Evolutionary conservation across 2,888 invertebrate species (phyloP).

Genomic region (Fabriciana adippe): DNA sequence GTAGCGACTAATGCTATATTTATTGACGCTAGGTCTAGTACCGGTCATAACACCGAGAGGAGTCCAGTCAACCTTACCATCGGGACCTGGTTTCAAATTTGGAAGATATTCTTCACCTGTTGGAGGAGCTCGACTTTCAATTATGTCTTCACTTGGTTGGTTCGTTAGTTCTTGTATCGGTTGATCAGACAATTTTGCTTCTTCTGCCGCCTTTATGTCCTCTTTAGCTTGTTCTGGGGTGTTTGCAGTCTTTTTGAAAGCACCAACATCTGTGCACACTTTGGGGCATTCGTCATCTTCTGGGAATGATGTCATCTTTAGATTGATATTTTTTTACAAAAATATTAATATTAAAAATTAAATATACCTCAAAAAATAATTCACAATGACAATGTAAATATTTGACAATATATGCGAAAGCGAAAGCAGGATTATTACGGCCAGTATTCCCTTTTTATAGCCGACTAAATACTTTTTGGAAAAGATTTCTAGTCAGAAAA

Average conservation of each 20-base stretch:
- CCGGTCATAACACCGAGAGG: slow-evolving; percentile 87
- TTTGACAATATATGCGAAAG: slow-evolving; percentile 1
- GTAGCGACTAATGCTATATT: slow-evolving; percentile 88
- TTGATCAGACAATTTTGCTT: slow-evolving; percentile 33
- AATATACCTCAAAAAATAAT: slow-evolving; percentile 5
- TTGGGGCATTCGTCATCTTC: slow-evolving; percentile 64
- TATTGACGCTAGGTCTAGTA: slow-evolving; percentile 88
- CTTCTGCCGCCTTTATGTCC: slow-evolving; percentile 42
- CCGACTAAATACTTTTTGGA: too few species aligned
- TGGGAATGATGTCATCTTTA: slow-evolving; percentile 52
- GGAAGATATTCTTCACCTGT: slow-evolving; percentile 57
- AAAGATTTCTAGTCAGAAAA: too few species aligned
- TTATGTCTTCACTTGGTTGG: slow-evolving; percentile 6
- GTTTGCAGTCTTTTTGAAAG: slow-evolving; percentile 62
- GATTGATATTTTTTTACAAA: neutral
- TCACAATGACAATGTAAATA: neutral
- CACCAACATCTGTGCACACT: slow-evolving; percentile 64
- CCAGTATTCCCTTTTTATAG: too few species aligned
- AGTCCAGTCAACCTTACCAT: slow-evolving; percentile 88
- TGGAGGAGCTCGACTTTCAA: slow-evolving; percentile 36
- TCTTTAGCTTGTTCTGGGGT: slow-evolving; percentile 49
- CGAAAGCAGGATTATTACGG: too few species aligned
- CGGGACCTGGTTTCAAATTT: slow-evolving; percentile 83
- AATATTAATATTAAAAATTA: neutral
- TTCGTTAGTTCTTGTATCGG: slow-evolving; percentile 38